Conservation (phyloP, 2,888 invertebrate species). For the Nudaria mundana region DNA sequence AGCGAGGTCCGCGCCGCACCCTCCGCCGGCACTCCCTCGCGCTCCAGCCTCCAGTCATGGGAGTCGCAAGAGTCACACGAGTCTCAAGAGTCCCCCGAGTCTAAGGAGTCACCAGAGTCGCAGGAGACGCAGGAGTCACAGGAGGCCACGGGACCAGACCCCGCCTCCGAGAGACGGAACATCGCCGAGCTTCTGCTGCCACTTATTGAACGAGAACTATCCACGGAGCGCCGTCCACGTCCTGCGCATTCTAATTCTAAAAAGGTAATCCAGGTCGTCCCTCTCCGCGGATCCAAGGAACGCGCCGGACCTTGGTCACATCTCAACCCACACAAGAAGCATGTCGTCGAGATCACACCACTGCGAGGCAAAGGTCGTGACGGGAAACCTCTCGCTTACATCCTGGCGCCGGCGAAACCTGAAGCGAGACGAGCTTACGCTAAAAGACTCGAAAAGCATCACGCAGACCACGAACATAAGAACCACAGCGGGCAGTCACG, state of each 20-base stretch:
- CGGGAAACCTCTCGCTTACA: constrained; percentile 26
- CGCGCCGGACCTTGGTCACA: constrained; percentile 12
- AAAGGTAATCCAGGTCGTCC: constrained; percentile 22
- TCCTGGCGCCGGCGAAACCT: constrained; percentile 23
- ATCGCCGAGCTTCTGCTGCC: constrained; percentile 26
- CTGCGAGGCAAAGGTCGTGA: constrained; percentile 20
- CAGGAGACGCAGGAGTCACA: constrained; percentile 5
- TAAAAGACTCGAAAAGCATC: constrained; percentile 1
- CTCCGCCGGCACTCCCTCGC: not conserved
- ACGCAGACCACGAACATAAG: not conserved
- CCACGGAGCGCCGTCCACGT: constrained; percentile 5
- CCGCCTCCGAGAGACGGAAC: constrained; percentile 8
- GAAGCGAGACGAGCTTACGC: not conserved
- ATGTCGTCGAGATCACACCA: constrained; percentile 26
- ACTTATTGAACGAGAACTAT: constrained; percentile 17
- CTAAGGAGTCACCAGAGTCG: not conserved
- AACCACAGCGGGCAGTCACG: not conserved
- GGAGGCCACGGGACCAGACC: constrained; percentile 6
- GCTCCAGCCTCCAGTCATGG: no score
- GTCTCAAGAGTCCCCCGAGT: constrained; percentile 10
- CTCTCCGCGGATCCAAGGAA: constrained; percentile 16
- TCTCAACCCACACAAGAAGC: constrained; percentile 23
- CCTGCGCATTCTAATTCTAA: constrained; percentile 13
- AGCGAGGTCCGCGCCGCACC: constrained; percentile 10
- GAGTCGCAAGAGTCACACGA: constrained; percentile 1